phyloP scores from a whole-genome alignment of 1,140 invertebrate genomes.

The Ptiloglossa arizonensis region DNA sequence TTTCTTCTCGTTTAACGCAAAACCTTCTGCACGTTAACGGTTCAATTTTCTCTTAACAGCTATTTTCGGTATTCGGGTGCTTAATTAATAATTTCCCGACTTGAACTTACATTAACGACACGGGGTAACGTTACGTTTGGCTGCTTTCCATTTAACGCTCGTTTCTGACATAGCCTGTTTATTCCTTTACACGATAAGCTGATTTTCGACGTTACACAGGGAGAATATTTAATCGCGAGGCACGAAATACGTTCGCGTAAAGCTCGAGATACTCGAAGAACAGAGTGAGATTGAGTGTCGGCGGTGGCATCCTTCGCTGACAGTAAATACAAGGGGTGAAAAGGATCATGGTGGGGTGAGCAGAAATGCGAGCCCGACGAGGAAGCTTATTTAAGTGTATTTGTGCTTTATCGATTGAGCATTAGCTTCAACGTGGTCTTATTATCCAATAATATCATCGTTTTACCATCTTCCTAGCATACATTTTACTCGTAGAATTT shows the following conservation, averaged over 20 bases:
- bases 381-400: constrained; percentile 55
- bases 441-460: no score
- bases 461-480: no score
- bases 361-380: constrained; percentile 37
- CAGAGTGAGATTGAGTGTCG: constrained; percentile 55
- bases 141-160: neutral
- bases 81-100: neutral
- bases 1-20: no score
- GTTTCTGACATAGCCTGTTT: neutral
- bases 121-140: no score
- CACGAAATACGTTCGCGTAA: constrained; percentile 37
- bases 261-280: constrained; percentile 44
- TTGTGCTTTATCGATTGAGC: constrained; percentile 44
- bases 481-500: no score
- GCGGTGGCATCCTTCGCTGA: constrained; percentile 54
- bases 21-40: no score
- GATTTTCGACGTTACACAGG: constrained; percentile 25
- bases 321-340: constrained; percentile 60
- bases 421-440: neutral
- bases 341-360: constrained; percentile 48
- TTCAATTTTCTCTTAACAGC: no score
- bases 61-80: no score
- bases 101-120: neutral
- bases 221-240: constrained; percentile 45
- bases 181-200: constrained; percentile 24